Base-by-base conservation (phyloP, 2,797 vertebrate species). In the Sorex maritimensis region DNA sequence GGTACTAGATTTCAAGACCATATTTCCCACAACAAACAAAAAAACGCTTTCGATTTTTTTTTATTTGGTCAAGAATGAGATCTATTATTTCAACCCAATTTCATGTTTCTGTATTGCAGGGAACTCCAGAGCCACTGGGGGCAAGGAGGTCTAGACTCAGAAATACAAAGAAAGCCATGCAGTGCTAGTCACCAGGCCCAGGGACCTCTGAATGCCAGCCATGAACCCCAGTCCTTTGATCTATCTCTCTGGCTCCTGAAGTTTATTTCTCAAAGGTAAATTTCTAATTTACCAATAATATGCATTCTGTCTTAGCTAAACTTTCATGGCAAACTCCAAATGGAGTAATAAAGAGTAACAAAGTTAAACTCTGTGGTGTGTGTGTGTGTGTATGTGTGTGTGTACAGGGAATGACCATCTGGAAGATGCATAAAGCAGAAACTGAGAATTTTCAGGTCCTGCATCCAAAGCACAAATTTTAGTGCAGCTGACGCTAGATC, bases 401-500 rank as follows among this genome's bases (percentile, higher is more conserved):
- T 81, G 88, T 58, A 21, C 14, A 95, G 14, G 87, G 44, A 92
- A 87, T 38, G 41, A 93, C 68, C 65, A 94, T 38, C 38, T 88
- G n/a, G 49, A 67, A 88, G 65, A 46, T 30, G 15, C n/a, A 58
- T 46, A n/a, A 92, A 95, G 67, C 72, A 89, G 46, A 92, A 95
- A 93, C 15, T 68, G n/a, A 87, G 21, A 87, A 86, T 92, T 94
- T 89, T 52, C 71, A 93, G 72, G 67, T 90, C 81, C 68, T 80
- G 44, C 41, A 55, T 95, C 83, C 82, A 89, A 93, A 94, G 30
- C 38, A 84, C 34, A 93, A 85, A 52, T 82, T 91, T 93, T 71
- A 92, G n/a, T n/a, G 49, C 19, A 84, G 72, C 83, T 92, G 78
- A 89, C 41, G 87, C 75, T 73, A 44, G 34, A 81, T 75, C 63